Evolutionary conservation across 2,888 invertebrate species (phyloP).

Genomic region (Acanthosepion lycidas): DNA sequence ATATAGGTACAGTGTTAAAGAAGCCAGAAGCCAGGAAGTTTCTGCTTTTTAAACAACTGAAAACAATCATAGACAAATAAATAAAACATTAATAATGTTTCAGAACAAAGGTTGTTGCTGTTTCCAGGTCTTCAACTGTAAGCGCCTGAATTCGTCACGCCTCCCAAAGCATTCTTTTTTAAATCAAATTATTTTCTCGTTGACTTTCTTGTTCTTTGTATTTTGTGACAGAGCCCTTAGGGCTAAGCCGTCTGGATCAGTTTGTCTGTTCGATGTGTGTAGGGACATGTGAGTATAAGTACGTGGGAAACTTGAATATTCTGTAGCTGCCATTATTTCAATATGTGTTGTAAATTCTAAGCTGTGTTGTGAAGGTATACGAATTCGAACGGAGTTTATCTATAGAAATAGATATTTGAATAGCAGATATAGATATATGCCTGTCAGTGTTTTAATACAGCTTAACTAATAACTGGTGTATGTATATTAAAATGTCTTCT

Average conservation of each 20-base stretch:
- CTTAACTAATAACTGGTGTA: too few species aligned
- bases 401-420: background rate
- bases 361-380: too few species aligned
- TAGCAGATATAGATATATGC: too few species aligned
- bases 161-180: background rate
- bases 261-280: background rate
- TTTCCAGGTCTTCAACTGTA: background rate
- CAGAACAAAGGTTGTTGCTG: background rate
- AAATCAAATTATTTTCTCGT: slow-evolving; percentile 8
- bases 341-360: too few species aligned
- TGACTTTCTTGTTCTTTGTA: background rate
- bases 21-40: background rate
- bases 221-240: background rate
- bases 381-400: too few species aligned
- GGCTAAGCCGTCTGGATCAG: background rate
- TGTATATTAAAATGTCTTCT: too few species aligned
- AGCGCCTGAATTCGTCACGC: background rate
- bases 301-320: too few species aligned
- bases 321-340: too few species aligned
- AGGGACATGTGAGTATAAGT: background rate
- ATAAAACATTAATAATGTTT: background rate
- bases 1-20: background rate
- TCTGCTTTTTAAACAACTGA: background rate
- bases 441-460: too few species aligned
- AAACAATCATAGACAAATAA: background rate